Evolutionary conservation across 2,113 vertebrate genomes (phyloP), one percentile per base, ranked within the genome.

Genomic region (Brachyhypopomus gauderio): DNA sequence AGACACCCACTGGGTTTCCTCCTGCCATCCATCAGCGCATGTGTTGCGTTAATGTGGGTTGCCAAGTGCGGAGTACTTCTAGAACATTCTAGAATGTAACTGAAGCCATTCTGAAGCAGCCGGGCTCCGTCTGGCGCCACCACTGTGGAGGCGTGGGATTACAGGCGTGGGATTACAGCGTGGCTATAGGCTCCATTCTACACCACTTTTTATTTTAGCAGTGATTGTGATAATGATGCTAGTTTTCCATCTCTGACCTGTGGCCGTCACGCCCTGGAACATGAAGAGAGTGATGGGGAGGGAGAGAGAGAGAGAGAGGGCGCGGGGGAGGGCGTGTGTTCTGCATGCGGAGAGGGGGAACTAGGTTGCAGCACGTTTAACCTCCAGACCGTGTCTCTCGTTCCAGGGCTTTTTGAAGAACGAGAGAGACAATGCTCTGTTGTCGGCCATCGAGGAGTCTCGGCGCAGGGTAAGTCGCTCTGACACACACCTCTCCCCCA

Each of bases 401-500:
- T 87, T 88, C 8, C 90, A 99, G 97, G 97, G 97, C 79, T 99
- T 99, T 93, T 87, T 98, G 85, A 99, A 99, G 90, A 99, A 99
- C 88, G 97, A 99, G 89, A 95, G 97, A 87, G 98, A 99, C 88
- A 99, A 99, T 93, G 96, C 96, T 34, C 90, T 99, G 84, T 91
- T 99, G 76, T 97, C 97, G 9, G 97, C 96, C 87, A 99, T 98
- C 62, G 97, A 99, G 86, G 97, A 99, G 88, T 99, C 96, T 22
- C 95, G 97, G 81, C 97, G 95, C 90, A 95, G 96, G 95, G 97
- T 99, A 89, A 94, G 97, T 93, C 71, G 62, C 27, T 56, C 67
- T 8, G 25, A 8, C 2, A 71, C 76, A 62, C 12, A 45, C 52
- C 23, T 14, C 56, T 78, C 22, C 8, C 45, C 3, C 4, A 30